Conservation (phyloP, 2,797 vertebrate species). For the Thaleichthys pacificus region DNA sequence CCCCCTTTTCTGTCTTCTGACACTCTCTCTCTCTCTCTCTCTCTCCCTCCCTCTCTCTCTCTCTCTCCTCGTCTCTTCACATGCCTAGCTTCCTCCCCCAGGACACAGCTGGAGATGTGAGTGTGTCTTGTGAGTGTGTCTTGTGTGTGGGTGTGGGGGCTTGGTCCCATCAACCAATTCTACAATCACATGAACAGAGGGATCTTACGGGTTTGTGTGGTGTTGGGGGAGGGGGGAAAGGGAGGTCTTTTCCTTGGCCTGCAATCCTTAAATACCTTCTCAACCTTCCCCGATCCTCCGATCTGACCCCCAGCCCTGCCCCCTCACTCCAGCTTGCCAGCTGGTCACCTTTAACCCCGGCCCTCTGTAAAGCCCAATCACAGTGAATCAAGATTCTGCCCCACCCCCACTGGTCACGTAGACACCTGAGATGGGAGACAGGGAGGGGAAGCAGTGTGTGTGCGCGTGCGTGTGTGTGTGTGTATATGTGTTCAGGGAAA, state of each 20-base stretch:
- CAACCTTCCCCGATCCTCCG: constrained; percentile 53
- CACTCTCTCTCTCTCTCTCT: neutral
- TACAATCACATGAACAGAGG: constrained; percentile 52
- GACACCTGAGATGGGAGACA: neutral
- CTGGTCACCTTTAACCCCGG: constrained; percentile 68
- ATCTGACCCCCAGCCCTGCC: constrained; percentile 67
- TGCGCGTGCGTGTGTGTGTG: neutral
- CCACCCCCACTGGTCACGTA: constrained; percentile 5
- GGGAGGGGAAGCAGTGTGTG: neutral
- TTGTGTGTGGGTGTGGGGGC: neutral
- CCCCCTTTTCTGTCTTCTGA: neutral
- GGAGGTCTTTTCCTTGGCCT: constrained; percentile 59
- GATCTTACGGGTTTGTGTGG: constrained; percentile 13
- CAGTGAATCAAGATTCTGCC: constrained; percentile 45
- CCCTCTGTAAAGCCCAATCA: constrained; percentile 29
- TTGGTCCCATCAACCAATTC: constrained; percentile 16
- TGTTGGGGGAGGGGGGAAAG: constrained; percentile 40
- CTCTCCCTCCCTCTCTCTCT: neutral
- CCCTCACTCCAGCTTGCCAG: constrained; percentile 65
- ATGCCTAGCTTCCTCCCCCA: constrained; percentile 17
- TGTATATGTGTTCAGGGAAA: neutral
- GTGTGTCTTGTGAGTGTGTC: neutral
- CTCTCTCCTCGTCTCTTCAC: neutral
- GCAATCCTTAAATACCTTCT: constrained; percentile 73
- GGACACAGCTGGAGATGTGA: constrained; percentile 12